Evolutionary conservation across 2,113 vertebrate species (phyloP), one percentile per base, ranked within the genome.

Genomic region (Narcine bancroftii): DNA sequence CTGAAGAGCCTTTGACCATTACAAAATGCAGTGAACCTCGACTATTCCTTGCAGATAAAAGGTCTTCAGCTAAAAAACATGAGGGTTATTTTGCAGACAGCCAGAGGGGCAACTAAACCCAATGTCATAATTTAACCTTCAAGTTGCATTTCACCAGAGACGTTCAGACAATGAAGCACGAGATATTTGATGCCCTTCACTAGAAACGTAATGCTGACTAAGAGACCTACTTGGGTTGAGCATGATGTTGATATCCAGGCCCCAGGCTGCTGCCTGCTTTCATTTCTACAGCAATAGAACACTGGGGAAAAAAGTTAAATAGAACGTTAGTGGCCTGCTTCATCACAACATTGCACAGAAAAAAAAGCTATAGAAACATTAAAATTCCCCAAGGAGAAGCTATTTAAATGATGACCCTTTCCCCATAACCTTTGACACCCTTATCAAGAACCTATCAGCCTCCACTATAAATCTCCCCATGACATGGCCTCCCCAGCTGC

Each of bases 241-340:
- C 98, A 0, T 98, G 97, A 93, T 99, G 98, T 93, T 98, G 95
- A 60, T 95, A 97, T 2, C 97, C 97, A 10, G 98, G 97, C 45
- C 97, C 98, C 92, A 98, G 94, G 21, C 96, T 96, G 17, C 98
- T 98, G 15, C 99, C 98, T 0, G 98, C 97, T 93, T 94, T 97
- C 98, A 99, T 99, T 95, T 97, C 98, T 94, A 99, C 66, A 7
- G 97, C 98, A 93, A 98, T 95, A 0, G 98, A 97, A 36, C 98
- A 99, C 98, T 99, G 93, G 26, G 93, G 17, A 93, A 47, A 95
- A 47, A 10, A 0, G 17, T 17, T 5, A 6, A 21, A 33, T 15
- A 63, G 24, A n/a, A n/a, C 45, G 73, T 79, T 7, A n/a, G 36
- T n/a, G 4, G 33, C 24, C 13, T 10, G 29, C 13, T 29, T 71